Evolutionary conservation across 2,888 invertebrate species (phyloP), one percentile per base, ranked within the genome.

Genomic region (Ormyrus pomaceus): DNA sequence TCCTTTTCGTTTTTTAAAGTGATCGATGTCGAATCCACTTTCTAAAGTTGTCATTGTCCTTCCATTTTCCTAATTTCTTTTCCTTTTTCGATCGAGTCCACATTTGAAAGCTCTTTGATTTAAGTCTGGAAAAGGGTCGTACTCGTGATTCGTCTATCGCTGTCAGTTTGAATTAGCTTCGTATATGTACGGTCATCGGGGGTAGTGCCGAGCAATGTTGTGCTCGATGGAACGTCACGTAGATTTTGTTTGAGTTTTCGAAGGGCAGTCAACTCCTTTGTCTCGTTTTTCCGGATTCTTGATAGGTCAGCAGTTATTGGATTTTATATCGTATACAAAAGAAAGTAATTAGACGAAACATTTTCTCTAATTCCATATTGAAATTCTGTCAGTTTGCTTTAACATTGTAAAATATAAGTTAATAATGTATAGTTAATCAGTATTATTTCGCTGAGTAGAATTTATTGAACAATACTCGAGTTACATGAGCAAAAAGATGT

Each of bases 111-210:
- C 64, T 56, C 61, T 10, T 48, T 11, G 19, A 71, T 77, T 58
- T 34, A 34, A 34, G 34, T 34, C 51, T 7, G 7, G 56, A 46
- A 56, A 58, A 65, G 50, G 46, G 13, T 19, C 34, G 45, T 11
- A n/a, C n/a, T 46, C 45, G 19, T 13, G 46, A 68, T 82, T 84
- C 83, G 83, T 69, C 83, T 83, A 85, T 86, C 84, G 85, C 84
- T 83, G 86, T 85, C 85, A 84, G 84, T 84, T 85, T 84, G 86
- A 87, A 86, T 87, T 87, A 87, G 86, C 86, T 85, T 9, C 50
- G 6, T 69, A 62, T 71, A 72, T 68, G 53, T 53, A 66, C 56
- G 69, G 68, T 50, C 58, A 73, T 80, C 56, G 53, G 64, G 34
- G 13, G 68, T 70, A 70, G 75, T 79, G 75, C 70, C 70, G 11